Evolutionary conservation across 2,113 vertebrate genomes (phyloP), one percentile per base, ranked within the genome.

Genomic region (Vombatus ursinus): DNA sequence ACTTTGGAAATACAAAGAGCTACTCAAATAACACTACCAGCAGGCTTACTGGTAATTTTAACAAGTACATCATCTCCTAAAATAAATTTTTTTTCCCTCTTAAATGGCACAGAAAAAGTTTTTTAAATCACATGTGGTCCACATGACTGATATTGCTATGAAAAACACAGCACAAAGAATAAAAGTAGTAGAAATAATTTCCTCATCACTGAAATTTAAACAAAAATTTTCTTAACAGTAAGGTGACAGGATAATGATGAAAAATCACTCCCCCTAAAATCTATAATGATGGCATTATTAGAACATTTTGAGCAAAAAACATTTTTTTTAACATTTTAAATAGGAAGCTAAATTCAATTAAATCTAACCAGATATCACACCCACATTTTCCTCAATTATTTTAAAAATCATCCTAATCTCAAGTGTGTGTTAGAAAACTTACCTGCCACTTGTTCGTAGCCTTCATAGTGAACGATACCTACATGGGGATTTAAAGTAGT

Each of bases 401-500:
- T 84, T 19, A 26, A 61, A 51, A 47, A 31, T 51, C 57, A 19
- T 26, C 37, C 4, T 24, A 23, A 25, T 84, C 19, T 11, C 8
- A 0, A 37, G 3, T 19, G 91, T 0, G 0, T 3, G 11, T 28
- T 19, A 1, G 68, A 77, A 24, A 23, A 26, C 49, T 53, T 96
- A 99, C 99, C 99, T 99, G 99, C 99, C 37, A 99, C 96, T 96
- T 99, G 99, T 37, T 99, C 99, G 19, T 99, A 99, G 98, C 99
- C 99, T 89, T 99, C 99, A 61, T 99, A 99, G 89, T 96, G 97
- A 50, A 99, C 99, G 0, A 99, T 98, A 89, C 99, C 99, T 0
- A 99, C 99, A 0, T 99, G 99, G 10, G 99, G 99, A 25, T 99
- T 99, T 8, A 99, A 98, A 51, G 99, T 99, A 51, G 99, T 99